These are phyloP conservation scores for Centruroides sculpturatus DNA, from an alignment of 1,140 invertebrate genomes.

Conservation along the genomic window DNA sequence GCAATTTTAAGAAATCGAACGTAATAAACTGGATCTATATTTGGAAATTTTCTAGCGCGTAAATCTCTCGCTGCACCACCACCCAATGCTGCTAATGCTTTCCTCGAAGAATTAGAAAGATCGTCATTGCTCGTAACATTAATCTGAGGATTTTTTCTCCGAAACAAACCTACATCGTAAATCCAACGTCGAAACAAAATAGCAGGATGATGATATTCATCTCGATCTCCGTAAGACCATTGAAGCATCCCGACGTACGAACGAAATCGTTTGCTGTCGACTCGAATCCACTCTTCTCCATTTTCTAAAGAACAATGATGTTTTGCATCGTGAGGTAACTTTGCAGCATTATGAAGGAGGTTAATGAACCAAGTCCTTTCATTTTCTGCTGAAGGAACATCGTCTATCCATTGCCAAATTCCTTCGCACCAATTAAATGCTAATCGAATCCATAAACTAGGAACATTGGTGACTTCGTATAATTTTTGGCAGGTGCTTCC, in stretches of 20 bases:
- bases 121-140: background rate
- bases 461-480: background rate
- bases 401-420: constrained; percentile 1
- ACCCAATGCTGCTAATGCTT: background rate
- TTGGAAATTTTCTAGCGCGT: constrained; percentile 1
- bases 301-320: background rate
- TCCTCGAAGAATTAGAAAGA: background rate
- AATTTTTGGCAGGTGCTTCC: constrained; percentile 9
- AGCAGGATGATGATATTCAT: constrained; percentile 3
- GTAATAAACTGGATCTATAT: constrained; percentile 4
- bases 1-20: background rate
- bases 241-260: constrained; percentile 3
- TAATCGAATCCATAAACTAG: constrained; percentile 3
- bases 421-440: constrained; percentile 7
- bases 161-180: constrained; percentile 10
- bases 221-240: background rate
- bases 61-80: constrained; percentile 10
- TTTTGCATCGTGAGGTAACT: background rate
- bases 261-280: constrained; percentile 5
- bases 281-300: constrained; percentile 7
- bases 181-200: constrained; percentile 6
- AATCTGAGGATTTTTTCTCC: background rate
- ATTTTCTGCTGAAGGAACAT: background rate
- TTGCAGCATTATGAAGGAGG: background rate
- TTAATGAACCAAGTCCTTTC: constrained; percentile 5